Evolutionary conservation across 1,140 invertebrate species (phyloP).

Genomic region (Caerostris darwini): DNA sequence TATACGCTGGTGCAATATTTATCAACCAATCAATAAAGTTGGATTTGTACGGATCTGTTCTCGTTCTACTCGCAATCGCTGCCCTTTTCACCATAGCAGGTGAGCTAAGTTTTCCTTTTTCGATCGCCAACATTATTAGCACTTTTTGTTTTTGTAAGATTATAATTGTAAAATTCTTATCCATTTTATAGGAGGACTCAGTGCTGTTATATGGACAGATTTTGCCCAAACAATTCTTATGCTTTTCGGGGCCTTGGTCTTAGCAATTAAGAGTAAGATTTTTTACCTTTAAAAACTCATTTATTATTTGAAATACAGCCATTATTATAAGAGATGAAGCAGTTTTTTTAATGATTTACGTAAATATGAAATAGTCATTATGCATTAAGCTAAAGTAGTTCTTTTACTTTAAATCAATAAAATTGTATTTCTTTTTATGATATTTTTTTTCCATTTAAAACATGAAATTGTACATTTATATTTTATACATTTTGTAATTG

Average conservation of each 20-base stretch:
- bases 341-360: no score
- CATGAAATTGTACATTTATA: no score
- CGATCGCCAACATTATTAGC: neutral
- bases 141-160: neutral
- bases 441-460: no score
- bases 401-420: no score
- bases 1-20: constrained; percentile 84
- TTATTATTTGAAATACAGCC: no score
- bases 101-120: constrained; percentile 24
- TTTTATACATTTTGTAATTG: no score
- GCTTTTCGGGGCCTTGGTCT: constrained; percentile 82
- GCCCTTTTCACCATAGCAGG: constrained; percentile 83
- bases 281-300: neutral
- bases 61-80: constrained; percentile 82
- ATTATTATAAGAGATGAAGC: no score
- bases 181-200: constrained; percentile 82
- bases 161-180: neutral
- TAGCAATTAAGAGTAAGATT: constrained; percentile 74
- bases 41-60: constrained; percentile 83
- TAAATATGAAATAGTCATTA: no score
- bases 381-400: no score
- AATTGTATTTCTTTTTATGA: no score
- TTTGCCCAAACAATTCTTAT: constrained; percentile 84
- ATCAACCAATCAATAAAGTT: constrained; percentile 84
- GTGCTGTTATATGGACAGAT: constrained; percentile 85